These are phyloP conservation scores for Macroglossus sobrinus DNA, from an alignment of 2,113 vertebrate species.

Conservation along the genomic window DNA sequence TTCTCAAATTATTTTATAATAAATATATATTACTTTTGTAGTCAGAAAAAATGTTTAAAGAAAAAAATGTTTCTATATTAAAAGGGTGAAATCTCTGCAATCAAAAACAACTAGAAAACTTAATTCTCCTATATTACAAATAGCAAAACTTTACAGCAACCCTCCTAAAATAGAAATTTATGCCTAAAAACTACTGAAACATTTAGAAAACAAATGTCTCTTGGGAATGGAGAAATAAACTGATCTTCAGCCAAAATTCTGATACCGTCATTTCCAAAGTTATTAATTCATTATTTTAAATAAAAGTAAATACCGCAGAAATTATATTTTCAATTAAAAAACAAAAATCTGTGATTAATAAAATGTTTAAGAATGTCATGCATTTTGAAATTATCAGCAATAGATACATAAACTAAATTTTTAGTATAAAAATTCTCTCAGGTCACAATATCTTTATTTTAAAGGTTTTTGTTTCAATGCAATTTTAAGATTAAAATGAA, in stretches of 20 bases:
- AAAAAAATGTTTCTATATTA: not conserved
- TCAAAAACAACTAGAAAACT: not conserved
- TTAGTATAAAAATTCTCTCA: not conserved
- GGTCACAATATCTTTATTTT: not conserved
- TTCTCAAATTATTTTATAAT: not conserved
- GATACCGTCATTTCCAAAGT: not conserved
- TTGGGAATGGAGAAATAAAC: not conserved
- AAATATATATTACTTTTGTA: not conserved
- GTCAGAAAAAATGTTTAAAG: slow-evolving; percentile 10
- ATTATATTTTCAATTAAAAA: not conserved
- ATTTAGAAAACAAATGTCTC: not conserved
- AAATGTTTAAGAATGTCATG: not conserved
- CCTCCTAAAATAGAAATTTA: not conserved
- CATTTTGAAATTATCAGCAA: not conserved
- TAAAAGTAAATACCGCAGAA: not conserved
- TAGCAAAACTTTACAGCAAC: not conserved
- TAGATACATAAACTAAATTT: not conserved
- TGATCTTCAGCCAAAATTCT: not conserved
- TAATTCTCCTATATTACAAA: not conserved
- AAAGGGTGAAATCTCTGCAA: not conserved
- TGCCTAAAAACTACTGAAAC: not conserved
- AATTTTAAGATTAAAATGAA: slow-evolving; percentile 16
- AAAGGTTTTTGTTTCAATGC: not conserved
- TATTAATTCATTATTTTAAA: not conserved
- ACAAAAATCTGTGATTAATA: not conserved